phyloP scores from a whole-genome alignment of 2,113 vertebrate genomes.

The Anguilla japonica region DNA sequence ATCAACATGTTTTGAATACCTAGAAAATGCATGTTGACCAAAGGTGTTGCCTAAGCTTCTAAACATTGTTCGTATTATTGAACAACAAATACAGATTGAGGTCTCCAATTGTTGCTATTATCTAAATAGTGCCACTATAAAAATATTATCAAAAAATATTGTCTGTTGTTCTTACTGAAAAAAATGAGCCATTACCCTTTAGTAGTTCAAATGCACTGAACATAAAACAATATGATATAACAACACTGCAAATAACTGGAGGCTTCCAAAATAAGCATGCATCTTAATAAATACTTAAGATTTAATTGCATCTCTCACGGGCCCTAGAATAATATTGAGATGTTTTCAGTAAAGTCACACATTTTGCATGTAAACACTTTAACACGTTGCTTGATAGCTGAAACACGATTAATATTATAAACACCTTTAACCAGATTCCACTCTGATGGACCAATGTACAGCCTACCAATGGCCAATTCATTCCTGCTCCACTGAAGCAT shows the following conservation, averaged over 20 bases:
- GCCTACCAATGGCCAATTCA: background rate
- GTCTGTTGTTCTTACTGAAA: background rate
- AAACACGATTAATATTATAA: background rate
- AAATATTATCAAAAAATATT: background rate
- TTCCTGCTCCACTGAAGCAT: background rate
- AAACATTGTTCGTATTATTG: background rate
- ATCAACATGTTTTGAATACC: background rate
- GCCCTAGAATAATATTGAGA: background rate
- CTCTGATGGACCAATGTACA: background rate
- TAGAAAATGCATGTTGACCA: background rate
- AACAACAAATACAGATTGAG: background rate
- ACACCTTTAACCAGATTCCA: background rate
- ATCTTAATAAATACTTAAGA: background rate
- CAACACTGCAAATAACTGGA: background rate
- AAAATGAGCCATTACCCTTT: background rate
- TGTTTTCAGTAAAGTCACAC: background rate
- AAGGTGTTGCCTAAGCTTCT: background rate
- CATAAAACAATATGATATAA: background rate
- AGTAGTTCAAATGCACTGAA: background rate
- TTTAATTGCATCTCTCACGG: background rate
- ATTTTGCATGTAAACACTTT: background rate
- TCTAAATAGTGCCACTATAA: background rate
- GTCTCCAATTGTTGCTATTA: background rate
- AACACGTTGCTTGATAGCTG: background rate
- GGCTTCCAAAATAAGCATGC: background rate